Evolutionary conservation across 2,797 vertebrate species (phyloP).

Genomic region (Aldrovandia affinis): DNA sequence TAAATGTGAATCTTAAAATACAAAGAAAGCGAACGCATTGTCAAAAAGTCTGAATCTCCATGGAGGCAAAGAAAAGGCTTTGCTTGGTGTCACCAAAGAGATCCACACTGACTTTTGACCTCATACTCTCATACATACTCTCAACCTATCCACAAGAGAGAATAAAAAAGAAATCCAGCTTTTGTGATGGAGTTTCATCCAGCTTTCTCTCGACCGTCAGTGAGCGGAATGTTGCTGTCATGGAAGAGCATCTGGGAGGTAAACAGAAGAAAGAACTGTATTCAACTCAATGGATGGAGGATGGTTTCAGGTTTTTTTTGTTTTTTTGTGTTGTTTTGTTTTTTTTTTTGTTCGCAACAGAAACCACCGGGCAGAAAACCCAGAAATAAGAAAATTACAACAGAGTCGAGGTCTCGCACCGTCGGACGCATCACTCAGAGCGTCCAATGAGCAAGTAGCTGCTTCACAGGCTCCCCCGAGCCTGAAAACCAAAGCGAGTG

Average conservation of each 20-base stretch:
- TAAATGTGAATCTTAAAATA: background rate
- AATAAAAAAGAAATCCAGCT: background rate
- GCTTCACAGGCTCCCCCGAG: background rate
- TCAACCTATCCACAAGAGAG: too few relatives aligned
- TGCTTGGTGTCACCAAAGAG: background rate
- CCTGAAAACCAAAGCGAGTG: background rate
- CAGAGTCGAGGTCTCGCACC: background rate
- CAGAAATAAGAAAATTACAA: conserved; percentile 4
- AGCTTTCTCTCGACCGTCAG: background rate
- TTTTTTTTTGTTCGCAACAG: background rate
- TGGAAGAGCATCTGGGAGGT: background rate
- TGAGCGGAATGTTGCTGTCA: background rate
- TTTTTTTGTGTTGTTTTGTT: background rate
- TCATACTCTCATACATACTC: too few relatives aligned
- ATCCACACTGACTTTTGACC: background rate
- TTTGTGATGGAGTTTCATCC: background rate
- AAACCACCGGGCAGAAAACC: background rate
- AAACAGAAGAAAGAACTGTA: background rate
- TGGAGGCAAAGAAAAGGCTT: conserved; percentile 2
- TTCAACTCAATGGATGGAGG: background rate
- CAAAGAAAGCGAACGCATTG: background rate
- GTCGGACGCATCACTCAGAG: background rate
- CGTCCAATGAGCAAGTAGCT: background rate
- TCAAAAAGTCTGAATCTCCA: background rate
- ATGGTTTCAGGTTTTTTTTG: background rate